Evolutionary conservation across 2,888 invertebrate species (phyloP), one percentile per base, ranked within the genome.

Genomic region (Crepidodera aurea): DNA sequence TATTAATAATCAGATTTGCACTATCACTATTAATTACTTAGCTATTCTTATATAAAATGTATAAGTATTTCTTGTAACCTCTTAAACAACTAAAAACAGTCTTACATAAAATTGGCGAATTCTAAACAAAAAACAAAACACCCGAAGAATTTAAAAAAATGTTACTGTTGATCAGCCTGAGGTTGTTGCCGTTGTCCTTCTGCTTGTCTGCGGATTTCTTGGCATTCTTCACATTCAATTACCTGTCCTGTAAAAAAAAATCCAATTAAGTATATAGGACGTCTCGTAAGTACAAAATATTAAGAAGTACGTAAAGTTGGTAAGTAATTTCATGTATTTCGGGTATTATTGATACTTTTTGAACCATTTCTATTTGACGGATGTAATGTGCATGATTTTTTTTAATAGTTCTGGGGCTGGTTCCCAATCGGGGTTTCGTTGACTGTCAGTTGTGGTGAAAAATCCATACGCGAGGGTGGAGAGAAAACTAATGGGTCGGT

Each of bases 161-260:
- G 16, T 2, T 39, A 25, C 10, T 55, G 12, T 5, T 59, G 32
- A 15, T 53, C 22, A 16, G 39, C 16, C 5, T 59, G 42, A 13
- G 34, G 22, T 10, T 34, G 42, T 2, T 39, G 51, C 5, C 32
- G 48, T 18, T 60, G 27, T 29, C 59, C 40, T 29, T 65, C 58
- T 22, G 54, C 46, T 34, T 68, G 48, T 22, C 59, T 57, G 7
- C 39, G 50, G n/a, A 65, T 48, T 51, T 65, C 60, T 32, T 51
- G 12, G 39, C 70, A 68, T 51, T 70, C 68, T 19, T 62, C 53
- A 25, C 68, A 70, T 48, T 70, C 70, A 1, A 53, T 12, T 15
- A 39, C 60, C 18, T 60, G 22, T 15, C 55, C 63, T 64, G 10
- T 4, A 60, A 58, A 37, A 56, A 60, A 4, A 55, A 50, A 19